Base-by-base conservation (phyloP, 2,797 vertebrate genomes). In the Rhinatrema bivittatum region DNA sequence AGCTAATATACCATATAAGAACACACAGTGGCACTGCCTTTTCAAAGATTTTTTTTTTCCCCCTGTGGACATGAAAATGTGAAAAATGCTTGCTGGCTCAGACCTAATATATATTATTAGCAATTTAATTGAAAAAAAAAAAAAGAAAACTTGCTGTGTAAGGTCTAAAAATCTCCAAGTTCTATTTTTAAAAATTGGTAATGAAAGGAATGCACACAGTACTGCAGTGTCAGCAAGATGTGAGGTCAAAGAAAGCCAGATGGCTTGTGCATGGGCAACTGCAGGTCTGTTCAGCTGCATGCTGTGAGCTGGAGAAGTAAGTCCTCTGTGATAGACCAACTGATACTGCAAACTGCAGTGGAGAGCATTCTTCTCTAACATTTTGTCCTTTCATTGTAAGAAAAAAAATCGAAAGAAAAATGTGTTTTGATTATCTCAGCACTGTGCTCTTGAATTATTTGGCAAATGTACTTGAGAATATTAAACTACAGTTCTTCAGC, bases 271-370 rank as follows among this genome's bases (percentile, higher is more conserved):
- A 5, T 35, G 13, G 42, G 22, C 12, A 1, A 2, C 29, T 17
- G 36, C 6, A 9, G 3, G 1, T 33, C 10, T 0, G 45, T 13
- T 32, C 4, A 20, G 24, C 16, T 18, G 26, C 16, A 10, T 32
- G 16, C n/a, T 13, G 32, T 32, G 56, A 58, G 45, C 40, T 1
- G 0, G 3, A 69, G 54, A 56, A 40, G 36, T 33, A 51, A 40
- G 33, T 53, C 50, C 48, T 64, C 47, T 41, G 56, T 53, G 51
- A 45, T 46, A 68, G 56, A 46, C 44, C 47, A 36, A 32, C 46
- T 19, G 44, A 33, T 36, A 28, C 22, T 51, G 16, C 43, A 32
- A 7, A 45, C 30, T 59, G 42, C 6, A 36, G 19, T 13, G 13
- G 45, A 52, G 33, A 32, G 26, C 16, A 10, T 18, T 53, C 5